Conservation (phyloP, 1,140 invertebrate species). For the Monochamus saltuarius region DNA sequence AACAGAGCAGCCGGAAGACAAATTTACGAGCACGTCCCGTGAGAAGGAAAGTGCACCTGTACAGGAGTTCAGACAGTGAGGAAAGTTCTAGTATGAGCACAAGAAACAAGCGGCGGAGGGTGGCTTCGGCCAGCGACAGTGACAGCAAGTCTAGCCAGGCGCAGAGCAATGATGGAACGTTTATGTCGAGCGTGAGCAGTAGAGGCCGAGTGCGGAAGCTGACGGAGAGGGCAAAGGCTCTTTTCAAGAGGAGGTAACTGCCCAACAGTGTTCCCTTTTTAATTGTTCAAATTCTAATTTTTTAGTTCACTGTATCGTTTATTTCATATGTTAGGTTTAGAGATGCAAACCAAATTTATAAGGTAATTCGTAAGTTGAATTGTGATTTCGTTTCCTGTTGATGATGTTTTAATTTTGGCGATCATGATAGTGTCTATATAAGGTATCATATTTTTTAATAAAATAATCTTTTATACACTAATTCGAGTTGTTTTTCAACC, state of each 20-base stretch:
- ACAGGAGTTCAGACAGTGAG: constrained; percentile 19
- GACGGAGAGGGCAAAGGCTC: constrained; percentile 70
- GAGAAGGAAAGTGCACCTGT: constrained; percentile 5
- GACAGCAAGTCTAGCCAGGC: constrained; percentile 7
- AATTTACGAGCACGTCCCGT: constrained; percentile 9
- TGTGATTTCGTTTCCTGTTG: too few species aligned
- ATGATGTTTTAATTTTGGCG: too few species aligned
- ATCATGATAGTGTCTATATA: too few species aligned
- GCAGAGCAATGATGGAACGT: constrained; percentile 37
- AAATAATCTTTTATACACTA: too few species aligned
- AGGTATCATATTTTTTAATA: too few species aligned
- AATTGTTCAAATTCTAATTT: constrained; percentile 9
- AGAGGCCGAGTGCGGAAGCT: constrained; percentile 80
- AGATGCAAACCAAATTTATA: too few species aligned
- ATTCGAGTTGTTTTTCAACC: too few species aligned
- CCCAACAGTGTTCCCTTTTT: background rate
- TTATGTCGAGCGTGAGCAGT: constrained; percentile 70
- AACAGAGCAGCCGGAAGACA: constrained; percentile 5
- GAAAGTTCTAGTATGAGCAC: constrained; percentile 12
- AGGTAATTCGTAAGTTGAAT: too few species aligned
- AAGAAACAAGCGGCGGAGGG: constrained; percentile 46
- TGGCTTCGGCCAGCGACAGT: constrained; percentile 47
- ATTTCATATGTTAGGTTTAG: too few species aligned
- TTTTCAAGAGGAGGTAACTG: constrained; percentile 36
- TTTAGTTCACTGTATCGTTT: too few species aligned